Evolutionary conservation across 2,113 vertebrate species (phyloP).

Genomic region (Poeciliopsis prolifica): DNA sequence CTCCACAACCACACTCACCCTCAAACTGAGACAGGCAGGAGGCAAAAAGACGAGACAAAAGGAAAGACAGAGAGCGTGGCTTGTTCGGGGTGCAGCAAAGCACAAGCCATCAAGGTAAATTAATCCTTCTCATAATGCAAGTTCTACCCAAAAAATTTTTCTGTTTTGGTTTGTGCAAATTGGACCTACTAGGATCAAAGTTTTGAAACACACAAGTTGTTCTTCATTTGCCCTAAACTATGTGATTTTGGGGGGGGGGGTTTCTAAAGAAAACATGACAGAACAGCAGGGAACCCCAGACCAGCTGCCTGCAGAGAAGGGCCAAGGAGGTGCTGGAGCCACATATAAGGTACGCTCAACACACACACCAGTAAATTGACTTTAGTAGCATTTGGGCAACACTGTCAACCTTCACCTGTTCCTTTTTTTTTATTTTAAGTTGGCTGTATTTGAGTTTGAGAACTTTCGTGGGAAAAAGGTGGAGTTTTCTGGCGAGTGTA

Average conservation of each 20-base stretch:
- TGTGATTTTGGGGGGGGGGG: background rate
- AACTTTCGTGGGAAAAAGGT: constrained; percentile 87
- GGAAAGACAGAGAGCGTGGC: constrained; percentile 55
- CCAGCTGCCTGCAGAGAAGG: constrained; percentile 85
- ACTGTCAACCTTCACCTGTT: background rate
- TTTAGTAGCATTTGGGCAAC: background rate
- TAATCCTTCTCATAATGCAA: constrained; percentile 2
- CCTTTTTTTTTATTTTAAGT: constrained; percentile 55
- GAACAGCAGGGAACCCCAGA: constrained; percentile 85
- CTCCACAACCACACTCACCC: constrained; percentile 62
- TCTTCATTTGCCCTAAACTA: background rate
- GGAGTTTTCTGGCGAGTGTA: constrained; percentile 86
- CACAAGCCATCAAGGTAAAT: constrained; percentile 73
- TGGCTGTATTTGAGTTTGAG: constrained; percentile 82
- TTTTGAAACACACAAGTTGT: background rate
- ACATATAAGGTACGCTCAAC: constrained; percentile 84
- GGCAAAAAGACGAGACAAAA: constrained; percentile 49
- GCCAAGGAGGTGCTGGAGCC: constrained; percentile 81
- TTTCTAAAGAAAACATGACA: constrained; percentile 76
- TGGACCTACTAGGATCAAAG: background rate
- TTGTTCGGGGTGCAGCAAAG: constrained; percentile 62
- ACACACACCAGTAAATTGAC: background rate
- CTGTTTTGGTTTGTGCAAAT: background rate
- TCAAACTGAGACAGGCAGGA: constrained; percentile 59
- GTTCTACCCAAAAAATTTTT: background rate